A percentile compares a stretch with the other conserved stretches of the same genome.
Evolutionary conservation across 30 jellyfish, hydroid and myxozoan species (phyloP).

Genomic region (Cassiopea andromeda): DNA sequence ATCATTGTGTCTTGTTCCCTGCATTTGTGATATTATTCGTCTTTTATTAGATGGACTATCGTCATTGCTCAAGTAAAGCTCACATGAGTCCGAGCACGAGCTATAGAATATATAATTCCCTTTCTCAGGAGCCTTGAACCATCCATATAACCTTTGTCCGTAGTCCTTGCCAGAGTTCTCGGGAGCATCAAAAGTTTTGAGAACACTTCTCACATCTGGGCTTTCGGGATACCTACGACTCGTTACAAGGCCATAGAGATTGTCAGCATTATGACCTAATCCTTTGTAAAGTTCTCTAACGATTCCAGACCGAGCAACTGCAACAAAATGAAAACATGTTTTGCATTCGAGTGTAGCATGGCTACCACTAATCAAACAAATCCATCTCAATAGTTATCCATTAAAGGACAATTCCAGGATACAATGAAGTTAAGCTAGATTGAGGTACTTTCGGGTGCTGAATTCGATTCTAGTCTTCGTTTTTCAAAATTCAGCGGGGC

Average conservation of each 20-base stretch:
- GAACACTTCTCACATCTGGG: slow-evolving; percentile 90
- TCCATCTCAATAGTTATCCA: too few species aligned
- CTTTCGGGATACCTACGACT: slow-evolving; percentile 90
- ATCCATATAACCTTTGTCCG: slow-evolving; percentile 95
- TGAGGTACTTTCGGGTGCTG: background rate
- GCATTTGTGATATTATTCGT: slow-evolving; percentile 95
- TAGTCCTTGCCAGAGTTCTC: slow-evolving; percentile 81
- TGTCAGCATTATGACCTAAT: slow-evolving; percentile 84
- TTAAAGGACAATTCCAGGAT: background rate
- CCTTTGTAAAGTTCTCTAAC: slow-evolving; percentile 94
- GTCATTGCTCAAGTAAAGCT: slow-evolving; percentile 87
- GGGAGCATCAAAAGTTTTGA: slow-evolving; percentile 92
- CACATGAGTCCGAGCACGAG: slow-evolving; percentile 95
- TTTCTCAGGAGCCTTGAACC: slow-evolving; percentile 96
- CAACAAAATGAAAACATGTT: background rate
- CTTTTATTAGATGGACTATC: slow-evolving; percentile 81
- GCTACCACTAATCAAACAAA: background rate
- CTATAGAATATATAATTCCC: slow-evolving; percentile 92
- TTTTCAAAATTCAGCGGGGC: background rate
- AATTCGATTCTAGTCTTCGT: background rate
- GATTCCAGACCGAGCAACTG: slow-evolving; percentile 84
- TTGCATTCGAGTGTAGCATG: background rate
- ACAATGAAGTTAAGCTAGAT: background rate
- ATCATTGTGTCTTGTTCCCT: slow-evolving; percentile 85
- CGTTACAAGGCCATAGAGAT: slow-evolving; percentile 85